Percentiles rank a stretch among this genome's conserved stretches.
These are phyloP conservation scores for Chloroceryle aenea DNA, from an alignment of 2,113 vertebrate species.

Conservation along the genomic window DNA sequence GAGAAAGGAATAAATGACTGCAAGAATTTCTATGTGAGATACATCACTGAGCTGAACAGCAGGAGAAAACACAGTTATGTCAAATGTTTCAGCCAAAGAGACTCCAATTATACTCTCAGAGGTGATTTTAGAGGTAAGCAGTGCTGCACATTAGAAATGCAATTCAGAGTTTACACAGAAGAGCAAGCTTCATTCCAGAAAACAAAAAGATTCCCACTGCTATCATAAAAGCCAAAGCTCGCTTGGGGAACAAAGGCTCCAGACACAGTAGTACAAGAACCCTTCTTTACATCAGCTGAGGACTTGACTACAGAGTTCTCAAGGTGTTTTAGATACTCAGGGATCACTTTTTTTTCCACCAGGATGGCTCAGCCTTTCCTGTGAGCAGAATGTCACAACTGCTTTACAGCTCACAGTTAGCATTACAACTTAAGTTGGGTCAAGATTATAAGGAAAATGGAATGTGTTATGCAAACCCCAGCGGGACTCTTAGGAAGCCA, in stretches of 20 bases:
- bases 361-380: neutral
- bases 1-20: neutral
- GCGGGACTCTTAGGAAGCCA: neutral
- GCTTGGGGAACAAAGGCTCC: neutral
- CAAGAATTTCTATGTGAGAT: neutral
- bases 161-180: neutral
- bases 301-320: neutral
- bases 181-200: neutral
- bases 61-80: neutral
- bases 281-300: neutral
- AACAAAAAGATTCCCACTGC: neutral
- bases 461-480: neutral
- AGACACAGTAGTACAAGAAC: neutral
- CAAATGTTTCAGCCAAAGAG: neutral
- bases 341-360: neutral
- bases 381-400: neutral
- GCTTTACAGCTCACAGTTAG: neutral
- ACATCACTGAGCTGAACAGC: neutral
- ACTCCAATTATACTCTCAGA: neutral
- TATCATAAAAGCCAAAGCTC: neutral
- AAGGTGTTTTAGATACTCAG: neutral
- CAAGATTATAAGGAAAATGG: neutral
- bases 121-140: neutral
- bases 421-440: rapidly evolving
- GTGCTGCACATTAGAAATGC: neutral